Percentiles rank a stretch among this genome's conserved stretches.
These are phyloP conservation scores for Antheraea mylitta DNA, from an alignment of 1,140 invertebrate genomes.

Conservation along the genomic window DNA sequence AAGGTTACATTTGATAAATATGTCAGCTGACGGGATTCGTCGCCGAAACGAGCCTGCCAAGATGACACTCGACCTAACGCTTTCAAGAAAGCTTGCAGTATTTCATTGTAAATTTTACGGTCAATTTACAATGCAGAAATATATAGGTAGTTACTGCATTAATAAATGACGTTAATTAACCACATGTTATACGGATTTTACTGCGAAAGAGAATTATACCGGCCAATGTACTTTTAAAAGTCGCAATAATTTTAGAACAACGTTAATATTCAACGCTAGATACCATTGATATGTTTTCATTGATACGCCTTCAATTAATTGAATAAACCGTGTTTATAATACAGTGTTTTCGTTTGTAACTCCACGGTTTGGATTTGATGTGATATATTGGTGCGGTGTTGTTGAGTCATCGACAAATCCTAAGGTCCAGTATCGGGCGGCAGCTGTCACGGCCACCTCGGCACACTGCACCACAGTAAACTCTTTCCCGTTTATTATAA, in stretches of 20 bases:
- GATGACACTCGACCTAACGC: conserved; percentile 22
- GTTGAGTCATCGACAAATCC: conserved; percentile 28
- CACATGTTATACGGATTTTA: too few species aligned
- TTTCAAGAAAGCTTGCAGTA: conserved; percentile 2
- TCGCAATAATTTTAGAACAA: too few species aligned
- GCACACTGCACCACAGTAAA: conserved; percentile 76
- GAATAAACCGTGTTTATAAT: conserved; percentile 34
- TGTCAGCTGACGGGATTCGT: conserved; percentile 15
- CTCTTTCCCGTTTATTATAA: conserved; percentile 77
- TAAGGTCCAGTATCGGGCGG: conserved; percentile 37
- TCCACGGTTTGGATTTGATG: neutral
- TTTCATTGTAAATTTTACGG: neutral
- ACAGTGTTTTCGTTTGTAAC: conserved; percentile 4
- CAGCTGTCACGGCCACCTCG: conserved; percentile 57
- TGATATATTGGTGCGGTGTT: neutral
- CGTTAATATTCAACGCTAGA: too few species aligned
- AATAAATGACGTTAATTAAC: too few species aligned
- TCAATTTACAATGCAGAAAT: too few species aligned
- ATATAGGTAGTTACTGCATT: too few species aligned
- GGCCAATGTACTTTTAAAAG: too few species aligned
- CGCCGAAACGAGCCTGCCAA: conserved; percentile 27
- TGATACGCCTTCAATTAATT: conserved; percentile 33
- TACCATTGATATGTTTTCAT: conserved; percentile 24
- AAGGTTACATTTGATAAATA: conserved; percentile 21
- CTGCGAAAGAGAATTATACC: too few species aligned